These are phyloP conservation scores for Ceyx cyanopectus DNA, from an alignment of 2,113 vertebrate genomes.

Conservation along the genomic window DNA sequence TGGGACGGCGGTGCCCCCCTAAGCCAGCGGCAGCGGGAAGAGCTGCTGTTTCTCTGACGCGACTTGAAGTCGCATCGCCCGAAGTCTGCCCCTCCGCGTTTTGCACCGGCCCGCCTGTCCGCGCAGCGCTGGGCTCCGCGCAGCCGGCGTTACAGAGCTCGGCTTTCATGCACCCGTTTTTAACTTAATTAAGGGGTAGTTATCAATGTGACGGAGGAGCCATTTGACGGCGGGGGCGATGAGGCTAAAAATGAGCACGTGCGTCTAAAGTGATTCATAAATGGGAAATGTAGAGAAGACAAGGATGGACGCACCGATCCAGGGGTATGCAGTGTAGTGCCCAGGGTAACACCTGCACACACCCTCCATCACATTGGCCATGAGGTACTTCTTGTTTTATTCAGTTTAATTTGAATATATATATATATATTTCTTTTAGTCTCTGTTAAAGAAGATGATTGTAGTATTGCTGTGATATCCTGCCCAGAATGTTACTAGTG, in stretches of 20 bases:
- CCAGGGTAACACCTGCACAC: fast-evolving
- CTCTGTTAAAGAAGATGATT: fast-evolving
- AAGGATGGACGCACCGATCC: neutral
- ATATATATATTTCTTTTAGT: neutral
- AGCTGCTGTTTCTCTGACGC: neutral
- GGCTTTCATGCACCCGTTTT: neutral
- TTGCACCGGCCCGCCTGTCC: too few species aligned
- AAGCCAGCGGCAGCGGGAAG: too few species aligned
- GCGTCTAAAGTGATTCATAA: neutral
- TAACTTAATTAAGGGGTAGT: neutral
- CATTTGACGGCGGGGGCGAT: neutral
- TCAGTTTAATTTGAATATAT: neutral
- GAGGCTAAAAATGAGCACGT: neutral
- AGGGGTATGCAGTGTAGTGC: fast-evolving
- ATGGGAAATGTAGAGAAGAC: too few species aligned
- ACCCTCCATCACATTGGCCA: fast-evolving
- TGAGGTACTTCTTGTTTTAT: neutral
- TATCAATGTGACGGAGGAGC: neutral
- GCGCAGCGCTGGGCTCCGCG: neutral
- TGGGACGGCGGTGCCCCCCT: fast-evolving
- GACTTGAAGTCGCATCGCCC: neutral
- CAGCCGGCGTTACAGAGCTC: neutral
- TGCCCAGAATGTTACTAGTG: neutral
- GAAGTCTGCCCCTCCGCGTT: fast-evolving
- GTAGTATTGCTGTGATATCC: neutral